phyloP scores from a whole-genome alignment of 2,888 invertebrate genomes.

The Lamellibrachia columna region DNA sequence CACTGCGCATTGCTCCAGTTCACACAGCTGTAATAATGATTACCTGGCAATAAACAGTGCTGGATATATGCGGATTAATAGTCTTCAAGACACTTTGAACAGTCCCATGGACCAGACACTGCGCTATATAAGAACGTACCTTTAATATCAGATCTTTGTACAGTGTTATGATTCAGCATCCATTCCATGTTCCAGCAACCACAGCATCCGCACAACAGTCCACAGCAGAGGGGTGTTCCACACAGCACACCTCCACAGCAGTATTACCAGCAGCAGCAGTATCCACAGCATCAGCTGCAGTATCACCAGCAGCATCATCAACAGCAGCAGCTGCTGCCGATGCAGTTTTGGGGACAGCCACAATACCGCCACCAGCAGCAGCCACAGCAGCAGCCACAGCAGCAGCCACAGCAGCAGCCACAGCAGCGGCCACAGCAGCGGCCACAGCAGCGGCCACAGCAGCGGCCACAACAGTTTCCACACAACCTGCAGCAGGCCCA shows the following conservation, averaged over 20 bases:
- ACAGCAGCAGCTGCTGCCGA: background rate
- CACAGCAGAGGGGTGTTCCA: background rate
- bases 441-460: background rate
- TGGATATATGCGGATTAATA: too few species aligned
- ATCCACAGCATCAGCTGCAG: background rate
- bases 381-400: background rate
- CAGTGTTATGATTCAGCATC: too few species aligned
- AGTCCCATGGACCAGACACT: too few species aligned
- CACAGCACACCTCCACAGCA: background rate
- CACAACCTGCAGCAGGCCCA: background rate
- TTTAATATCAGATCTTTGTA: too few species aligned
- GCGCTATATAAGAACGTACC: too few species aligned
- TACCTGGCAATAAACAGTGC: too few species aligned
- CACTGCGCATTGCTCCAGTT: too few species aligned
- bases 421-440: background rate
- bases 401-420: background rate
- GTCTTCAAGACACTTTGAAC: too few species aligned
- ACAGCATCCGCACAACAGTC: background rate
- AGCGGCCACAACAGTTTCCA: background rate
- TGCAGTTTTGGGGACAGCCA: background rate
- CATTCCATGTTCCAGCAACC: background rate
- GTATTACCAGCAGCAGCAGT: background rate
- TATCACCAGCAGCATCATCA: background rate
- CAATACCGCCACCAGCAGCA: background rate
- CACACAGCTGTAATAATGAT: too few species aligned